phyloP scores from a whole-genome alignment of 2,797 vertebrate species.

The Bovichtus diacanthus region DNA sequence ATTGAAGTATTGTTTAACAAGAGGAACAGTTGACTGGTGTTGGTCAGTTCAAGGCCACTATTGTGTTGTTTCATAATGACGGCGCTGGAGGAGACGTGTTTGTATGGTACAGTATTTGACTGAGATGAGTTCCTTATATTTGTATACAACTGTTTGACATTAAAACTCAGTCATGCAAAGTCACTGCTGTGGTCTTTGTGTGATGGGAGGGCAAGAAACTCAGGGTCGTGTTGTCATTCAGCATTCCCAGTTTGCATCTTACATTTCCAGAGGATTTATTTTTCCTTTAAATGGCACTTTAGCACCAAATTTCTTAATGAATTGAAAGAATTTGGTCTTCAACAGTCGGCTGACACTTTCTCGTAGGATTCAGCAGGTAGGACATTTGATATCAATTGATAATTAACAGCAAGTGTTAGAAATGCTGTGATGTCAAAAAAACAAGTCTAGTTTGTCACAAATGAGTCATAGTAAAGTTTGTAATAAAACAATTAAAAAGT shows the following conservation, averaged over 20 bases:
- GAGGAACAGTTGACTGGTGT: background rate
- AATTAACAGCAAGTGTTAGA: background rate
- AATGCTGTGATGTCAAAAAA: background rate
- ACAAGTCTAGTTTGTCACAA: too few species aligned
- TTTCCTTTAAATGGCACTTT: background rate
- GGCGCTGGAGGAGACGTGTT: slow-evolving; percentile 23
- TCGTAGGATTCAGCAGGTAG: too few species aligned
- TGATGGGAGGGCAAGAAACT: background rate
- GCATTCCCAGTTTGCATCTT: background rate
- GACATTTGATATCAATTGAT: too few species aligned
- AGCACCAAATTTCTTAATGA: too few species aligned
- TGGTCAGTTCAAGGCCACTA: background rate
- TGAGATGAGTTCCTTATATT: slow-evolving; percentile 64
- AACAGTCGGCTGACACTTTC: too few species aligned
- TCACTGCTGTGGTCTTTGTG: slow-evolving; percentile 17
- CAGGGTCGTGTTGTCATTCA: background rate
- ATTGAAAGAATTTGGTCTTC: too few species aligned
- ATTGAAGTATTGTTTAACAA: background rate
- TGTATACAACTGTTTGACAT: slow-evolving; percentile 71
- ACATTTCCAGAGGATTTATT: background rate
- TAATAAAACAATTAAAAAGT: too few species aligned
- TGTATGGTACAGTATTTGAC: slow-evolving; percentile 35
- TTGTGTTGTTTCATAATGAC: slow-evolving; percentile 6
- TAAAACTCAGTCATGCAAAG: slow-evolving; percentile 60
- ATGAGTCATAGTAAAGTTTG: too few species aligned